phyloP scores from a whole-genome alignment of 53 echinoderm and acorn worm genomes.

The Patiria pectinifera region DNA sequence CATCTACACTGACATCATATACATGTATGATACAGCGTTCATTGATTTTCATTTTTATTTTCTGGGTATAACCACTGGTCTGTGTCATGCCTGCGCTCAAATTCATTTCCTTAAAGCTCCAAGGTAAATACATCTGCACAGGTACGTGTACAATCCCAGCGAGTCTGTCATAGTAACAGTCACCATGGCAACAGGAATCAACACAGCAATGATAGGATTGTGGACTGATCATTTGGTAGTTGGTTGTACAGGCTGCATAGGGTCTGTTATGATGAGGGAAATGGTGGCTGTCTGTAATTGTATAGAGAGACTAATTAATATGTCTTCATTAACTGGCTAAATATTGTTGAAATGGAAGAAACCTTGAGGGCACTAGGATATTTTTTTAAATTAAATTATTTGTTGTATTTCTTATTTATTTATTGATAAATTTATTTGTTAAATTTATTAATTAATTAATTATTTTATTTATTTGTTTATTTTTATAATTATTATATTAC shows the following conservation, averaged over 20 bases:
- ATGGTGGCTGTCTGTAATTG: too few species aligned
- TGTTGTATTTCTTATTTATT: too few species aligned
- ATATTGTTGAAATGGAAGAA: too few species aligned
- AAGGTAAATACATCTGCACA: background rate
- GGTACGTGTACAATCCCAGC: background rate
- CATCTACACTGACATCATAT: too few species aligned
- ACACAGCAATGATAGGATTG: background rate
- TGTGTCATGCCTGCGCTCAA: background rate
- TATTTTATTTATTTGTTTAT: too few species aligned
- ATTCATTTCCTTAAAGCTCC: background rate
- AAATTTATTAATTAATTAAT: too few species aligned
- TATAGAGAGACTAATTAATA: too few species aligned
- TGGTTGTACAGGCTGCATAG: background rate
- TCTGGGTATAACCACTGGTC: background rate
- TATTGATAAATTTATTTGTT: too few species aligned
- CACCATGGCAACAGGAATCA: constrained; percentile 23
- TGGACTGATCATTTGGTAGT: background rate
- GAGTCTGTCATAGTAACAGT: constrained; percentile 26
- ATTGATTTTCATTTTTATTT: background rate
- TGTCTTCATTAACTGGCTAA: too few species aligned
- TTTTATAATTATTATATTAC: too few species aligned
- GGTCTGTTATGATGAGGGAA: background rate
- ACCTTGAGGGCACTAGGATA: too few species aligned
- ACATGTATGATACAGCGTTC: background rate
- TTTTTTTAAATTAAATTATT: too few species aligned